These are phyloP conservation scores for Chelmon rostratus DNA, from an alignment of 2,797 vertebrate genomes.

Conservation along the genomic window DNA sequence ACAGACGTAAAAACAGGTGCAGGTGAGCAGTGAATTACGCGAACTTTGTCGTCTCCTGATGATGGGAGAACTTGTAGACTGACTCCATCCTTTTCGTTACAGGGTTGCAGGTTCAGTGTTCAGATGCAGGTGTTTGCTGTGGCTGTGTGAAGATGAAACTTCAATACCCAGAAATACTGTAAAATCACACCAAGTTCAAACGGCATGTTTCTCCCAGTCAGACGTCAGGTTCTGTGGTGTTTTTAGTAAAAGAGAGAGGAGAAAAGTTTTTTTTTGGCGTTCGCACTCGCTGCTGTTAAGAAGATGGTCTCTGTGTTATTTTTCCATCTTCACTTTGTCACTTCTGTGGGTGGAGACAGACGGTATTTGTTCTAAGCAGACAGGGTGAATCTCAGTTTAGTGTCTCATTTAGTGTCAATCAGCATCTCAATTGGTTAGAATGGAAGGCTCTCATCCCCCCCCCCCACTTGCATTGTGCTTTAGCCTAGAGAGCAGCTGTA, in stretches of 20 bases:
- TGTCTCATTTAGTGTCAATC: conserved; percentile 20
- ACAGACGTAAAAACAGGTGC: background rate
- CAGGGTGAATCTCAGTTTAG: conserved; percentile 7
- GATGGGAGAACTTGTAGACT: background rate
- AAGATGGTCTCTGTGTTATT: background rate
- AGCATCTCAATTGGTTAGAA: conserved; percentile 9
- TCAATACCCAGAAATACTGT: background rate
- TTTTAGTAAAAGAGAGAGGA: background rate
- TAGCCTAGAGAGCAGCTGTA: background rate
- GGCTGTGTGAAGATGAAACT: background rate
- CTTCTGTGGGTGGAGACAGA: conserved; percentile 7
- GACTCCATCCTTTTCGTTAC: background rate
- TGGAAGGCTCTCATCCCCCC: background rate
- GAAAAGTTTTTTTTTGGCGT: no score
- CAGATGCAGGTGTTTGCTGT: background rate
- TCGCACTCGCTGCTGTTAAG: background rate
- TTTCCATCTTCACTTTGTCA: background rate
- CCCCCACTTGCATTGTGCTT: background rate
- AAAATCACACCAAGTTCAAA: background rate
- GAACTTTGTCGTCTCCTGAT: background rate
- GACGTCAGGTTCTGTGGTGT: background rate
- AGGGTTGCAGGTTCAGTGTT: background rate
- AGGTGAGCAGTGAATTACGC: background rate
- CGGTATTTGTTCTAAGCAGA: conserved; percentile 5
- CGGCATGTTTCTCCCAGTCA: background rate